phyloP scores from a whole-genome alignment of 2,797 vertebrate genomes.

The Poecilia velifera region DNA sequence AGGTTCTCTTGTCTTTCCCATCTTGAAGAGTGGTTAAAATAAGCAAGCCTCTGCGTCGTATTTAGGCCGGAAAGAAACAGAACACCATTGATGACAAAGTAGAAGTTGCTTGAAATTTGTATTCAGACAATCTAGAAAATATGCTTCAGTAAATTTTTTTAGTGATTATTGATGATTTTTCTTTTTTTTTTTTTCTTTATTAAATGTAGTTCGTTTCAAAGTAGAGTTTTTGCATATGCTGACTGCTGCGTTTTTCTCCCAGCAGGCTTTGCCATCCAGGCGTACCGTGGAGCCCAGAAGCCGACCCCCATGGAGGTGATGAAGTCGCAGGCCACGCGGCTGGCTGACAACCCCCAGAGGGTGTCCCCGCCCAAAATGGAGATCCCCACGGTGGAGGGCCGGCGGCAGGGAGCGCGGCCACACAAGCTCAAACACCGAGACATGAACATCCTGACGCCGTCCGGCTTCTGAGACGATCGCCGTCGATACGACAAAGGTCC shows the following conservation, averaged over 20 bases:
- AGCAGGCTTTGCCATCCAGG: slow-evolving; percentile 90
- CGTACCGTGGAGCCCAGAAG: slow-evolving; percentile 90
- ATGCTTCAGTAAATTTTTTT: neutral
- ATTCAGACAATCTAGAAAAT: neutral
- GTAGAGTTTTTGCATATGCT: neutral
- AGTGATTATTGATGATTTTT: neutral
- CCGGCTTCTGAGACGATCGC: slow-evolving; percentile 85
- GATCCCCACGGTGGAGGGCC: slow-evolving; percentile 83
- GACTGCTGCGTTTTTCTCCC: slow-evolving; percentile 1
- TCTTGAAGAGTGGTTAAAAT: neutral
- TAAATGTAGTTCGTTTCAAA: neutral
- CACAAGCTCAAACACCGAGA: slow-evolving; percentile 92
- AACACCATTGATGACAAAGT: neutral
- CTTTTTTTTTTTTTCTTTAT: neutral
- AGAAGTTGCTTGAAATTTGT: neutral
- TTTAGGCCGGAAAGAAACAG: neutral
- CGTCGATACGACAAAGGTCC: neutral
- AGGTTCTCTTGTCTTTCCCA: neutral
- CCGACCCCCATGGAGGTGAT: slow-evolving; percentile 94
- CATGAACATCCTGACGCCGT: slow-evolving; percentile 93
- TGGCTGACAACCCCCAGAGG: slow-evolving; percentile 82
- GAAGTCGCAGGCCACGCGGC: slow-evolving; percentile 85
- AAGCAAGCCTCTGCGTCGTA: neutral
- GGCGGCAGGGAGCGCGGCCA: slow-evolving; percentile 78
- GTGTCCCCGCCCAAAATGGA: slow-evolving; percentile 88